Base-by-base conservation (phyloP, 2,888 invertebrate species). In the Synanthedon vespiformis region DNA sequence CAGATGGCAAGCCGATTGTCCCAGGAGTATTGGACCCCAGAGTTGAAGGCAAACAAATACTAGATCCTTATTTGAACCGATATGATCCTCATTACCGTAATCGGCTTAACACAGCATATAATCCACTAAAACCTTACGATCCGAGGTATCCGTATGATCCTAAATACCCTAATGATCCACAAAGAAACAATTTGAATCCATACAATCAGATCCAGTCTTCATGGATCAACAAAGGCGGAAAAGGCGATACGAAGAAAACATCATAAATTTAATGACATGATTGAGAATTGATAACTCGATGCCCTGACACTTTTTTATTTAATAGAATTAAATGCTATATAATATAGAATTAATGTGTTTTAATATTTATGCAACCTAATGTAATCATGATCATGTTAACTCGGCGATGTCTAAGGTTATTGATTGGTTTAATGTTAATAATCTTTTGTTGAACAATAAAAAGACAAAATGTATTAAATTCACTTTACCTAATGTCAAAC, bases 1-100 rank as follows among this genome's bases (percentile, higher is more conserved):
- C 90, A 70, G 88, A 67, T 81, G 91, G 68, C 71, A 91, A 68
- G 82, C 89, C 65, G 72, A 85, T 58, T 68, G 74, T 66, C 74
- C 89, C 61, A 77, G 84, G 27, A 16, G 12, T 40, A 4, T n/a
- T 64, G 68, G 74, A 67, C 68, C 74, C 63, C 68, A 89, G 55
- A 70, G 75, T 65, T 53, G 61, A 63, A 22, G 68, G 61, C 13
- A 68, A 63, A 53, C 54, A 62, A 8, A 59, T 65, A 2, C 54
- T 70, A 40, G 67, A 67, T 41, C 57, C 61, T 3, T 53, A 58
- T 13, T 77, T 67, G 57, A 77, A 77, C 56, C 70, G 68, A 8
- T 75, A 75, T 55, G 70, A 77, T 51, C 68, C 69, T 13, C 68
- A 62, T 44, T 59, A 61, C 18, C 56, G 56, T 18, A 61, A 62